These are phyloP conservation scores for Pomatostomus ruficeps DNA, from an alignment of 2,113 vertebrate species.

Conservation along the genomic window DNA sequence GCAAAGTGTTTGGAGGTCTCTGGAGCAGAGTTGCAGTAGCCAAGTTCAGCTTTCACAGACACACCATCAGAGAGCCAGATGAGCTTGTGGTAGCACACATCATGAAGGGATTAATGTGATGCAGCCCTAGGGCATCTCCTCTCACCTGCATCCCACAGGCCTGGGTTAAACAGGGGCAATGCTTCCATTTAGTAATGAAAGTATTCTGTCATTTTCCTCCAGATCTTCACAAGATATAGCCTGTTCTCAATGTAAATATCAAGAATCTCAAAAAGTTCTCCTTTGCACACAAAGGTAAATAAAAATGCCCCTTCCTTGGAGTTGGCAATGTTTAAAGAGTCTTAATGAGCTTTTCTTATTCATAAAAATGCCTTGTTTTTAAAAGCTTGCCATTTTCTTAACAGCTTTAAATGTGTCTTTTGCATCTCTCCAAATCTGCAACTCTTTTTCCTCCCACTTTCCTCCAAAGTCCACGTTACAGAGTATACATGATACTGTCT, in stretches of 20 bases:
- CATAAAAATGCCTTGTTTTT: constrained; percentile 17
- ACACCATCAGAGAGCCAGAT: not conserved
- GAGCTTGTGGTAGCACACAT: not conserved
- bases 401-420: not conserved
- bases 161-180: not conserved
- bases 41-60: not conserved
- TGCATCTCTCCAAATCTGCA: not conserved
- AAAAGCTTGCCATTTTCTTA: not conserved
- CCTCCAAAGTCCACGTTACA: not conserved
- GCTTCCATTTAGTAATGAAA: not conserved
- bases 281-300: not conserved
- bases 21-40: not conserved
- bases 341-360: not conserved
- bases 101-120: not conserved
- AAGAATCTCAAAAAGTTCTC: not conserved
- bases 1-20: not conserved
- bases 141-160: not conserved
- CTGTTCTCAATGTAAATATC: not conserved
- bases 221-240: not conserved
- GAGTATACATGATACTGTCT: not conserved
- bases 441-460: not conserved
- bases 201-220: not conserved
- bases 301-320: constrained; percentile 9
- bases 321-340: not conserved
- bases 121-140: not conserved